Evolutionary conservation across 2,888 invertebrate genomes (phyloP), one percentile per base, ranked within the genome.

Genomic region (Caenorhabditis sp.): DNA sequence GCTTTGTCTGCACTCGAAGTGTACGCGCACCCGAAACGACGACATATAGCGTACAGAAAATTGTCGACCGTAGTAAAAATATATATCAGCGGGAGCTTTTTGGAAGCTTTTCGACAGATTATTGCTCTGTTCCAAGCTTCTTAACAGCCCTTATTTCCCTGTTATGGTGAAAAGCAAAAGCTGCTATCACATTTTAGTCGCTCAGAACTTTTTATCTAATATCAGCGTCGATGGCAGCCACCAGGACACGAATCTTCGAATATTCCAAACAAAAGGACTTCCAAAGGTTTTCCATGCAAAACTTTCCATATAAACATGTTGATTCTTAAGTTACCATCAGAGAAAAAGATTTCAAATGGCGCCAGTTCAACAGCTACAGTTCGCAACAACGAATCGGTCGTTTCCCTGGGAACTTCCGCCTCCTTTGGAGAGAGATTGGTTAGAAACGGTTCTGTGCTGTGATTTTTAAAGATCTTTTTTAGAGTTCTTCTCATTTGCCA

Each of bases 161-260:
- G 6, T 4, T 41, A 75, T 75, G 75, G 56, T 62, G 37, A 52
- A 58, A 27, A 75, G 68, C 39, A 75, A 75, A 68, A 63, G 59
- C 17, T 79, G 79, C 35, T 83, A 83, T 46, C 75, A 79, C 50
- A 93, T 95, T 90, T 92, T 95, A 87, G 95, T 95, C 89, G 96
- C 96, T 85, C 93, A 95, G 89, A 94, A 95, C 89, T 97, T 96
- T 92, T 92, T 97, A 86, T 94, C 95, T 62, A 96, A 96, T 91
- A 96, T 97, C 89, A 95, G 96, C 79, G 92, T 96, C 80, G 95
- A 96, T 92, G 96, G 96, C 83, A 93, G 93, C 85, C 93, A 94
- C 90, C 93, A 86, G 20, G 90, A 90, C 79, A 92, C 92, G 65
- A 92, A 92, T 59, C 89, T 91, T 74, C 37, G 77, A 72, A 81